Evolutionary conservation across 2,888 invertebrate species (phyloP), one percentile per base, ranked within the genome.

Genomic region (Chelonus formosanus): DNA sequence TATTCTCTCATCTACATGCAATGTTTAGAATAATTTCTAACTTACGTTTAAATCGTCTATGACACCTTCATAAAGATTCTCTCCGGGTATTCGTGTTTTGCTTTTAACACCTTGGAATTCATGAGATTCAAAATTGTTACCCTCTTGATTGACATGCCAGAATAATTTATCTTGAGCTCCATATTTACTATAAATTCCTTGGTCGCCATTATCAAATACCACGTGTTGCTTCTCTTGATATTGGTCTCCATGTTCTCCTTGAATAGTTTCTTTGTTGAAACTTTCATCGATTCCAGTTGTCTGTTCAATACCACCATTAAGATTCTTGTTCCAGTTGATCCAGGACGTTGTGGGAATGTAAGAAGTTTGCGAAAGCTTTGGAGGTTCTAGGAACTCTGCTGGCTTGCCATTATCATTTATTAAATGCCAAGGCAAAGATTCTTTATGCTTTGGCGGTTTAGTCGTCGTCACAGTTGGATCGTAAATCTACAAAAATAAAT

Each of bases 21-120:
- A 35, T 20, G 20, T 20, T 20, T 20, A 20, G 20, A 20, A 20
- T 20, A 20, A 20, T 20, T 20, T 20, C 2, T 20, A 32, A 61
- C 48, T 65, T 72, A 80, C 82, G 74, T 74, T 76, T 65, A 71
- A 75, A 32, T 80, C 75, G n/a, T 59, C 60, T 5, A 77, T 65
- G 6, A 79, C 57, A 3, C 78, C 80, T 57, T 82, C 82, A 65
- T 80, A 80, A 43, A 71, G 63, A 60, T 55, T 72, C 54, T 64
- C 65, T n/a, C 53, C 35, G 8, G 53, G 43, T 7, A 59, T 7
- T 6, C 40, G 31, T n/a, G 34, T 10, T 7, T 48, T 52, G 35
- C 47, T n/a, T 5, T 67, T 65, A 8, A 20, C 20, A 20, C 20
- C 20, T 20, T 20, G 20, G 20, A 20, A 20, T 20, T 20, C 20